phyloP scores from a whole-genome alignment of 2,797 vertebrate genomes.

The Cyclopterus lumpus region DNA sequence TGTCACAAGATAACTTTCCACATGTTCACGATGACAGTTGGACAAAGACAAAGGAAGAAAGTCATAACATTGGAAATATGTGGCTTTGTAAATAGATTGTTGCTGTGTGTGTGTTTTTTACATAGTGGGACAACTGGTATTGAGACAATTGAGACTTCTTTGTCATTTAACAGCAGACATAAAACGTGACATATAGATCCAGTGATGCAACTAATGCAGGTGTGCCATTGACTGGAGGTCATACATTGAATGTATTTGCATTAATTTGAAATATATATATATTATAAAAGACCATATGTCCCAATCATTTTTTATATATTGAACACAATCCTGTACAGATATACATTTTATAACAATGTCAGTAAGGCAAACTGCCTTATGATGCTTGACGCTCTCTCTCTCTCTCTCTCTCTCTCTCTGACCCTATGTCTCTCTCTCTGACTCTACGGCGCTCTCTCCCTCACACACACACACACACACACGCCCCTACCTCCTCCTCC shows the following conservation, averaged over 20 bases:
- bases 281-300: not conserved
- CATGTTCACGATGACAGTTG: not conserved
- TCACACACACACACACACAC: not conserved
- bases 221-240: not conserved
- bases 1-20: not conserved
- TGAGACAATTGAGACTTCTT: not conserved
- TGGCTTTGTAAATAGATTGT: not conserved
- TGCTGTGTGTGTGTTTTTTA: not conserved
- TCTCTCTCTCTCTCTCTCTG: constrained; percentile 6
- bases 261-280: not conserved
- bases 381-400: constrained; percentile 2
- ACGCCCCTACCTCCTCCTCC: constrained; percentile 43
- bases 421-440: not conserved
- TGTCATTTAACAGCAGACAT: not conserved
- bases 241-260: not conserved
- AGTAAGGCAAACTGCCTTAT: not conserved
- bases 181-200: not conserved
- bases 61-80: not conserved
- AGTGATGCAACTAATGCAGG: not conserved
- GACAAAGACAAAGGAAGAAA: not conserved
- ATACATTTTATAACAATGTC: not conserved
- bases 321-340: not conserved
- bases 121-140: not conserved
- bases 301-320: not conserved
- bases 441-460: no score